Evolutionary conservation across 2,888 invertebrate genomes (phyloP).

Genomic region (Cephus sareptanus): DNA sequence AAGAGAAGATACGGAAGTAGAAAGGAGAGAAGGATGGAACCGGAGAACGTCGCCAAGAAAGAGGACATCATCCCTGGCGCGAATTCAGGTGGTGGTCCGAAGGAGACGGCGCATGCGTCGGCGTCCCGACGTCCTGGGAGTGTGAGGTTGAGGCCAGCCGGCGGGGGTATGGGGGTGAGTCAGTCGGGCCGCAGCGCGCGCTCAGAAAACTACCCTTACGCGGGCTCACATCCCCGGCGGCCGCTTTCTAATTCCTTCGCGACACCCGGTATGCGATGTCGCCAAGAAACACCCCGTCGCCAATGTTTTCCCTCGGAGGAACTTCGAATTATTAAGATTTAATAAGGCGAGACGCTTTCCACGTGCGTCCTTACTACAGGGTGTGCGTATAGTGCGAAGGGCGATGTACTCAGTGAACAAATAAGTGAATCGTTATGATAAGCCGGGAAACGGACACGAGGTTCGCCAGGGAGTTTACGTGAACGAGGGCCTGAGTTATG

Average conservation of each 20-base stretch:
- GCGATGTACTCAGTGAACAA: background rate
- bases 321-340: background rate
- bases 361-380: background rate
- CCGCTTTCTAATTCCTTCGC: conserved; percentile 2
- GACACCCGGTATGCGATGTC: background rate
- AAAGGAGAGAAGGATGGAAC: background rate
- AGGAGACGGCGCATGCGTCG: conserved; percentile 21
- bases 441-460: background rate
- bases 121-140: conserved; percentile 11
- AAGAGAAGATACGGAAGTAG: background rate
- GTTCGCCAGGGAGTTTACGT: background rate
- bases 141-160: conserved; percentile 23
- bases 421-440: background rate
- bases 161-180: conserved; percentile 60
- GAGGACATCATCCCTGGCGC: conserved; percentile 34
- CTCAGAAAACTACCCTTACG: conserved; percentile 63
- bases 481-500: background rate
- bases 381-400: background rate
- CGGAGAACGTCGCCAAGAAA: conserved; percentile 15
- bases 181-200: conserved; percentile 66
- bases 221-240: conserved; percentile 33
- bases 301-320: background rate
- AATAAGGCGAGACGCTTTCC: background rate
- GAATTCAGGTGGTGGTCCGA: conserved; percentile 37
- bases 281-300: background rate